These are phyloP conservation scores for Neuroterus valhalla DNA, from an alignment of 1,140 invertebrate genomes.

Conservation along the genomic window DNA sequence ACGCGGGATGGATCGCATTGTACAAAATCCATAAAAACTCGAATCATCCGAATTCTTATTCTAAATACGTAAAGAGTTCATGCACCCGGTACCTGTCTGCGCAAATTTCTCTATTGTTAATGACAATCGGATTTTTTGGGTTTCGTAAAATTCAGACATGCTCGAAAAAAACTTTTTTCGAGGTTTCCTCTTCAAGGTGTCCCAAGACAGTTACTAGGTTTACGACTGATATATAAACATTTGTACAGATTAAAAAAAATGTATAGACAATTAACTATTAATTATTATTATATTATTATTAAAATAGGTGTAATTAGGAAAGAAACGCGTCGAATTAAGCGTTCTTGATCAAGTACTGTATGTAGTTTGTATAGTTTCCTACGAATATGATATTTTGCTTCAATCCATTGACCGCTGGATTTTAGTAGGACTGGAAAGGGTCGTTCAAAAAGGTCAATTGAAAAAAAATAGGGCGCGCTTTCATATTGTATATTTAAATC, in stretches of 20 bases:
- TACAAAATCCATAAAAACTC: conserved; percentile 29
- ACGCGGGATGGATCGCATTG: conserved; percentile 12
- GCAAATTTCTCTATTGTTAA: not conserved
- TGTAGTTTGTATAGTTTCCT: conserved; percentile 27
- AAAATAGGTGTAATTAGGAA: conserved; percentile 23
- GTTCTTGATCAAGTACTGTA: conserved; percentile 25
- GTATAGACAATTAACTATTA: conserved; percentile 27
- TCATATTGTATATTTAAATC: too few relatives aligned
- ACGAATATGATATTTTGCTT: conserved; percentile 29
- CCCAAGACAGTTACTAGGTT: conserved; percentile 18
- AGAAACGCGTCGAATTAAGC: conserved; percentile 3
- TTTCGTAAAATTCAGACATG: not conserved
- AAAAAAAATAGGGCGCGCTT: too few relatives aligned
- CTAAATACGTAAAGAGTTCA: conserved; percentile 28
- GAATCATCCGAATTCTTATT: conserved; percentile 27
- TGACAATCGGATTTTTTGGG: not conserved
- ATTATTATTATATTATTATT: conserved; percentile 26
- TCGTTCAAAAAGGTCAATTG: too few relatives aligned
- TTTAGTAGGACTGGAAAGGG: too few relatives aligned
- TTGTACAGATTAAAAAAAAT: conserved; percentile 24
- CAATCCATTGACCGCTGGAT: not conserved
- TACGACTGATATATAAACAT: conserved; percentile 28
- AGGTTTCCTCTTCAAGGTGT: too few relatives aligned
- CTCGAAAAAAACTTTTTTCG: not conserved
- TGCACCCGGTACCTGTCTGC: not conserved